phyloP scores from a whole-genome alignment of 2,797 vertebrate genomes.

The Neoniphon sammara region DNA sequence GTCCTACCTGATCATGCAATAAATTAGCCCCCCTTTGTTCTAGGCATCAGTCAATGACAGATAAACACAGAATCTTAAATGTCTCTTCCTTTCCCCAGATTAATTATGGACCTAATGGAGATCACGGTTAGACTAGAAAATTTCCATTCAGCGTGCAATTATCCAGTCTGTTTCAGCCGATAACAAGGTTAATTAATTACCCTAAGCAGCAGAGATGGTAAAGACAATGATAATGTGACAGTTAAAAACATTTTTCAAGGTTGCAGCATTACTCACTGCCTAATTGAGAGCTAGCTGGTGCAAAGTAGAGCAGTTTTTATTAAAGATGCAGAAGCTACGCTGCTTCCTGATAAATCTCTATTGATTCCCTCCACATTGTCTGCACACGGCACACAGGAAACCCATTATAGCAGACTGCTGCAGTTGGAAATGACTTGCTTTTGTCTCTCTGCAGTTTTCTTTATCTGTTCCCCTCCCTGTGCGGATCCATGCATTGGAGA shows the following conservation, averaged over 20 bases:
- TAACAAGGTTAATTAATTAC: constrained; percentile 77
- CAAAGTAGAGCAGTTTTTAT: constrained; percentile 17
- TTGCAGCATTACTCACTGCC: constrained; percentile 55
- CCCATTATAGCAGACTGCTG: background rate
- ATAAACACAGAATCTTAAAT: constrained; percentile 63
- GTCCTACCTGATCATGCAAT: constrained; percentile 55
- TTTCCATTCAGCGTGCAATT: constrained; percentile 71
- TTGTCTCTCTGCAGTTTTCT: background rate
- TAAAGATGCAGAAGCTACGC: constrained; percentile 1
- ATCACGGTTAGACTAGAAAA: constrained; percentile 63
- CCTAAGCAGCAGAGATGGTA: constrained; percentile 48
- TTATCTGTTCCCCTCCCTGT: constrained; percentile 1
- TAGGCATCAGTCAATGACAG: constrained; percentile 62
- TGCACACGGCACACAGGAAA: background rate
- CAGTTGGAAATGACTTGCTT: background rate
- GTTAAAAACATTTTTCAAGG: constrained; percentile 50
- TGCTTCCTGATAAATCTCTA: constrained; percentile 11
- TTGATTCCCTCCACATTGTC: constrained; percentile 30
- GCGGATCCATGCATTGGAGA: background rate
- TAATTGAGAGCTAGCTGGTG: constrained; percentile 37
- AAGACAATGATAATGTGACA: constrained; percentile 52
- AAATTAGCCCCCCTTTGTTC: constrained; percentile 66
- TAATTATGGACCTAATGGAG: constrained; percentile 76
- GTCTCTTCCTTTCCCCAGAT: constrained; percentile 52
- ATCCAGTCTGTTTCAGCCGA: constrained; percentile 68